Evolutionary conservation across 2,888 invertebrate genomes (phyloP), one percentile per base, ranked within the genome.

Genomic region (Caenorhabditis sp.): DNA sequence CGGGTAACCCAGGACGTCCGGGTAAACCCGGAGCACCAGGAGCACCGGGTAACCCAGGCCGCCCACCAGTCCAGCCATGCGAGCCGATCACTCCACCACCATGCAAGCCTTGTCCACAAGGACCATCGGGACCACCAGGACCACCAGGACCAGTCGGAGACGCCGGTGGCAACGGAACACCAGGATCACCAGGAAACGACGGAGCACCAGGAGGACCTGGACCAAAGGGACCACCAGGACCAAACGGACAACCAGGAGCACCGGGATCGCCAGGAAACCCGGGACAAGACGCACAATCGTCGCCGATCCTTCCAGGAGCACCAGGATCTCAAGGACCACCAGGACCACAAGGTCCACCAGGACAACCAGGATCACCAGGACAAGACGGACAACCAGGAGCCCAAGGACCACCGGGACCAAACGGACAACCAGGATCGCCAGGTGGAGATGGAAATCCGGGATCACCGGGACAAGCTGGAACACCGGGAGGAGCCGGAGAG

Each of bases 41-140:
- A 36, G 63, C 72, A 2, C 75, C 77, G 8, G 83, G 83, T 50
- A 76, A 77, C 26, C 83, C 83, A 17, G 84, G 84, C 53, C 67
- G 66, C 10, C 79, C 79, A 17, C 76, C 77, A 21, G 62, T 62
- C 12, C 65, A 73, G 54, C 75, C 82, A 19, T 83, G 83, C 66
- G 81, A 81, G 51, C 81, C 82, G 3, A 75, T 80, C 62, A 83
- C 77, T 59, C 77, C 70, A 57, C 81, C 81, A 50, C 81, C 80
- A 14, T 75, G 77, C 73, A 82, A 78, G 53, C 81, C 77, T 1
- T 83, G 82, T 66, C 79, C 81, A n/a, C 61, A 65, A 17, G 82
- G 79, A 60, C 77, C 83, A 14, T 67, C 81, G 5, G 84, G 84
- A 37, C 80, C 80, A 12, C 75, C 79, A 23, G 83, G 83, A 62